Evolutionary conservation across 2,113 vertebrate genomes (phyloP).

Genomic region (Electrona antarctica): DNA sequence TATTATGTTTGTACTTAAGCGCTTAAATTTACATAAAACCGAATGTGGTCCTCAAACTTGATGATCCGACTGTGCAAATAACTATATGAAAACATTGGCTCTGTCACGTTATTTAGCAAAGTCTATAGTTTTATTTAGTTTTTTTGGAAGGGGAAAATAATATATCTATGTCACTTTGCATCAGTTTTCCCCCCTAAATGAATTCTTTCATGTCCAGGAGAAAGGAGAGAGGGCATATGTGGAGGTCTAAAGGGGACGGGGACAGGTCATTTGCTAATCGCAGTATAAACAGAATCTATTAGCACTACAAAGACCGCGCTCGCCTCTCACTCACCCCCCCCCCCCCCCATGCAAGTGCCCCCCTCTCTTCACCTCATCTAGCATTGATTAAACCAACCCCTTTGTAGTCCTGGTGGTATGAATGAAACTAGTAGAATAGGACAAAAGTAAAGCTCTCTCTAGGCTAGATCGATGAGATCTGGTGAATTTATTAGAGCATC

Average conservation of each 20-base stretch:
- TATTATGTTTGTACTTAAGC: neutral
- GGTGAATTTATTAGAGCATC: too few relatives aligned
- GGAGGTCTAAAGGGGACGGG: neutral
- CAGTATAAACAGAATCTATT: slow-evolving; percentile 22
- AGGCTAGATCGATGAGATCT: too few relatives aligned
- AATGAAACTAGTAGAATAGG: neutral
- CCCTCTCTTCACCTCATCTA: slow-evolving; percentile 21
- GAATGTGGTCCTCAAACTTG: neutral
- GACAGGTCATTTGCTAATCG: slow-evolving; percentile 46
- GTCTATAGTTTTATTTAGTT: neutral
- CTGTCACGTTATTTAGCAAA: neutral
- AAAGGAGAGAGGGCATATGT: slow-evolving; percentile 1
- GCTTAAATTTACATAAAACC: neutral
- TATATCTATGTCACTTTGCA: neutral
- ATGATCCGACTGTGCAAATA: too few relatives aligned
- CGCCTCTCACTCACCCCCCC: too few relatives aligned
- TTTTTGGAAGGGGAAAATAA: neutral
- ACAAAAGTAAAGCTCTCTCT: neutral
- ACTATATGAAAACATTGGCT: too few relatives aligned
- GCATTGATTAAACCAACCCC: slow-evolving; percentile 2
- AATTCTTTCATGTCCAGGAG: neutral
- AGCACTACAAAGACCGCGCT: slow-evolving; percentile 20
- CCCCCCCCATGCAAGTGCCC: too few relatives aligned
- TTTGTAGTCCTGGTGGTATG: neutral
- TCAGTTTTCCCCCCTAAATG: neutral